A percentile compares a stretch with the other conserved stretches of the same genome.
phyloP scores from a whole-genome alignment of 2,113 vertebrate species.

The Myocastor coypus region DNA sequence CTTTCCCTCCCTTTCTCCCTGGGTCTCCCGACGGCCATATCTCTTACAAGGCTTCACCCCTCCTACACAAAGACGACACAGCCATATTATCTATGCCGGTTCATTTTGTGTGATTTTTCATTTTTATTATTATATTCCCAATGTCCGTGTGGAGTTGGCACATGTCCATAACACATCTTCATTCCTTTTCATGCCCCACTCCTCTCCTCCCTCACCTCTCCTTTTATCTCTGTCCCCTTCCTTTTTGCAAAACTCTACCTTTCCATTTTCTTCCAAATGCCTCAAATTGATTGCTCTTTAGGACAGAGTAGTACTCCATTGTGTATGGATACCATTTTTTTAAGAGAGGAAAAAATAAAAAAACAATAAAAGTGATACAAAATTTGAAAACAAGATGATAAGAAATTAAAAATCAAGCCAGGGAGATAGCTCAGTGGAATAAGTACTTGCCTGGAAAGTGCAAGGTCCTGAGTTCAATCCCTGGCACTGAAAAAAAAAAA shows the following conservation, averaged over 20 bases:
- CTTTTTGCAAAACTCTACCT: not conserved
- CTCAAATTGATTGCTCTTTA: not conserved
- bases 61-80: constrained; percentile 24
- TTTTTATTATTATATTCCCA: not conserved
- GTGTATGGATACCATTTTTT: not conserved
- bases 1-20: constrained; percentile 13
- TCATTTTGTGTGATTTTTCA: not conserved
- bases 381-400: no score
- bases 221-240: not conserved
- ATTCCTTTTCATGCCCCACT: not conserved
- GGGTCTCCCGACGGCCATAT: not conserved
- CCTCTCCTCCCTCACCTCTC: not conserved
- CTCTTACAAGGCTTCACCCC: not conserved
- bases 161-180: not conserved
- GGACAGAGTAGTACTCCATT: not conserved
- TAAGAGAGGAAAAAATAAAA: no score
- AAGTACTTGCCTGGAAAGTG: no score
- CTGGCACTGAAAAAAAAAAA: no score
- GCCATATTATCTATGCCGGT: not conserved
- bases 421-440: no score
- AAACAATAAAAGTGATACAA: no score
- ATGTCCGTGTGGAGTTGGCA: not conserved
- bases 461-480: no score
- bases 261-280: not conserved
- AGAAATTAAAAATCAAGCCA: no score